Evolutionary conservation across 2,797 vertebrate genomes (phyloP), one percentile per base, ranked within the genome.

Genomic region (Oreochromis grahami): DNA sequence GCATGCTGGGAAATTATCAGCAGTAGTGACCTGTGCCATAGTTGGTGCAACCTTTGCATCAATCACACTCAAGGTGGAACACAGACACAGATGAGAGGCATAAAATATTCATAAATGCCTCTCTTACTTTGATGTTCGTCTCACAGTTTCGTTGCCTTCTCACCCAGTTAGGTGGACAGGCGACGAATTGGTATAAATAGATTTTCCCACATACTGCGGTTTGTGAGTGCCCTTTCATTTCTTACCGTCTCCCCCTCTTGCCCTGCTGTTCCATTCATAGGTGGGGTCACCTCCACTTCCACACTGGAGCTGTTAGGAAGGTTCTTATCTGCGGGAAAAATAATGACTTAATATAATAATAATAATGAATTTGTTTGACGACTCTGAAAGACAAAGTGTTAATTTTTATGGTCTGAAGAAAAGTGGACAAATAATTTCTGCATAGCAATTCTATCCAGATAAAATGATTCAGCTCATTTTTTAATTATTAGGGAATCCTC

Each of bases 201-300:
- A 21, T 24, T 21, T 41, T 29, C 36, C 17, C 26, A 32, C 19
- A 60, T 5, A 51, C 60, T 65, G 50, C 9, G 56, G 11, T 78
- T 78, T 36, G 36, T 5, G 32, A 24, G 58, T 43, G 24, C 70
- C 9, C 24, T 43, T 48, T 26, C 8, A 21, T 78, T 43, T 82
- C 96, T 96, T 89, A 97, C 96, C 78, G 96, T 88, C 45, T 99
- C 98, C 7, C 96, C 97, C 52, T 96, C 98, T 88, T 98, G 97
- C 43, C 97, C 97, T 0, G 97, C 96, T 12, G 95, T 97, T 91
- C 98, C 98, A 6, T 99, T 99, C 92, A 97, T 98, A 0, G 98
- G 97, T 45, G 98, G 97, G 9, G 98, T 98, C 88, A 98, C 97
- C 91, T 98, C 98, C 89, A 98, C 98, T 92, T 99, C 98, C 32